Evolutionary conservation across 2,888 invertebrate genomes (phyloP), one percentile per base, ranked within the genome.

Genomic region (Pristionchus exspectatus): DNA sequence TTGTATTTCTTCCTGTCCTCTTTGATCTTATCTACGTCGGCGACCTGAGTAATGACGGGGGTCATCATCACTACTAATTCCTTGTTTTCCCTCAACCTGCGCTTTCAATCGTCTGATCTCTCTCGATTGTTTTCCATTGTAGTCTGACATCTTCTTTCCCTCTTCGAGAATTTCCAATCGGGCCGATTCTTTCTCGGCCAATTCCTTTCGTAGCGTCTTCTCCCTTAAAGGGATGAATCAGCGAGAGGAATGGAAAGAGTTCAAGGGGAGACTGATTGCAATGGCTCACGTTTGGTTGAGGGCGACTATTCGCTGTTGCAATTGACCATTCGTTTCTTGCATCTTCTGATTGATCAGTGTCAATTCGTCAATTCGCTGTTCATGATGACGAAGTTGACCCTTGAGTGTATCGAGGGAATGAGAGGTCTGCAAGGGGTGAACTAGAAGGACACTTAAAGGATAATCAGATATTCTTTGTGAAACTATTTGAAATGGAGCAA

Each of bases 41-140:
- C 83, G n/a, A 89, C 84, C 89, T 89, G 54, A 38, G 50, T 27
- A n/a, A 74, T 72, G 16, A 54, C 5, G 2, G 38, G 18, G n/a
- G n/a, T n/a, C n/a, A n/a, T n/a, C 21, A 9, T 21, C 74, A 38
- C 38, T 21, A 1, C 18, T 74, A 38, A 85, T 63, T 85, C 63
- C 38, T 63, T 63, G 59, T 85, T 38, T 54, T 33, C 27, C 54
- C 44, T 30, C 56, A 30, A 93, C 74, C 87, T 93, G 91, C 50
- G 91, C 91, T 86, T 92, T 92, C 72, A 93, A 89, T 84, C 92
- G 88, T 50, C 93, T 89, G 56, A 93, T 93, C 86, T 93, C 93
- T 72, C 91, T 91, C 21, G 94, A 91, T 74, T 93, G 93, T 84
- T 93, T 93, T 16, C 92, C 94, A 63, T 91, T 93, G 66, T 92